Conservation (phyloP, 2,113 vertebrate genomes). For the Indri indri region DNA sequence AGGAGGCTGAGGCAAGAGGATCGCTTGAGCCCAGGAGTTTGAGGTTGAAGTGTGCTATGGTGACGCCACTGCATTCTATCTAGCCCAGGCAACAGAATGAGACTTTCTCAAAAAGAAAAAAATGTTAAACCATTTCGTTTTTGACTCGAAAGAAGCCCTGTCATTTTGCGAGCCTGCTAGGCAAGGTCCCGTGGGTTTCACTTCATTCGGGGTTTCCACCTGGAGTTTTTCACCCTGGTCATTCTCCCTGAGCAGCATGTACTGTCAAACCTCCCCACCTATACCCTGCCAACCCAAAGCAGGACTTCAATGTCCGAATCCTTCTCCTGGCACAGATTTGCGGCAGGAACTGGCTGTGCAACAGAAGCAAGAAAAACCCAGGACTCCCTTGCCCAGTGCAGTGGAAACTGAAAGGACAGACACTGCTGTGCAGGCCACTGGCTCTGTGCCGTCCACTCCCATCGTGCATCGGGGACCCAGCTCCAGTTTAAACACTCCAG, state of each 20-base stretch:
- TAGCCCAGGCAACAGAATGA: too few relatives aligned
- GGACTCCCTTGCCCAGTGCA: slow-evolving; percentile 82
- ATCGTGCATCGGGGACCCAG: slow-evolving; percentile 74
- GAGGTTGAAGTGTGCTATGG: too few relatives aligned
- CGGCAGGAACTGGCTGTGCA: slow-evolving; percentile 96
- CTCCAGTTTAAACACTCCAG: slow-evolving; percentile 82
- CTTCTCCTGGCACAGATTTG: slow-evolving; percentile 85
- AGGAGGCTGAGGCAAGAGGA: too few relatives aligned
- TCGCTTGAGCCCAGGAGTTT: too few relatives aligned
- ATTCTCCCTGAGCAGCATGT: not conserved
- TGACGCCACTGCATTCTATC: too few relatives aligned
- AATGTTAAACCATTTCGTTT: not conserved
- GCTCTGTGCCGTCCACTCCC: slow-evolving; percentile 87
- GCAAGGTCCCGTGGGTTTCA: not conserved
- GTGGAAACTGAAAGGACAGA: slow-evolving; percentile 86
- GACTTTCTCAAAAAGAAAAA: too few relatives aligned
- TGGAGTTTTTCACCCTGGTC: not conserved
- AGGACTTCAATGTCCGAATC: not conserved
- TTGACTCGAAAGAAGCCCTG: not conserved
- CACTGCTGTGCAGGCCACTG: slow-evolving; percentile 81
- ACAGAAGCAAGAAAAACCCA: slow-evolving; percentile 93
- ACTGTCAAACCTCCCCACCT: too few relatives aligned
- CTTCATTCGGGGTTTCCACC: not conserved
- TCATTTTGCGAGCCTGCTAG: not conserved
- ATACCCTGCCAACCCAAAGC: not conserved